These are phyloP conservation scores for Lasioglossum zephyrum DNA, from an alignment of 2,888 invertebrate species.

Conservation along the genomic window DNA sequence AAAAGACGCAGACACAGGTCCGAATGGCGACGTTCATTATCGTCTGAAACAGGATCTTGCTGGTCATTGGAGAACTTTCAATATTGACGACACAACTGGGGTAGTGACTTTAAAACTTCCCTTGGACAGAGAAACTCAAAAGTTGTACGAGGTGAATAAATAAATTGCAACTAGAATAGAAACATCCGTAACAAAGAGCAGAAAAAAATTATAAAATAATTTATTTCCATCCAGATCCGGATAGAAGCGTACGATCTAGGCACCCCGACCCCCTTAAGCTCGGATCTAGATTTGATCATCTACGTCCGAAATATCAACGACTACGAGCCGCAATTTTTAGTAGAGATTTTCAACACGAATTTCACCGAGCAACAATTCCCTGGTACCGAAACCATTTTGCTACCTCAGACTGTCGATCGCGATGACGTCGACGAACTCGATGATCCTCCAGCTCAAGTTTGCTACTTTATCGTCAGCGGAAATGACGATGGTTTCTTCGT, in stretches of 20 bases:
- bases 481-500: slow-evolving; percentile 90
- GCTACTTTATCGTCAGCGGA: slow-evolving; percentile 95
- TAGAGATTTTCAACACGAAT: slow-evolving; percentile 89
- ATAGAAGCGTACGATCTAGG: slow-evolving; percentile 96
- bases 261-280: slow-evolving; percentile 93
- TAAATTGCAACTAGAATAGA: background rate
- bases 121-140: slow-evolving; percentile 93
- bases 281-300: slow-evolving; percentile 94
- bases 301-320: slow-evolving; percentile 96
- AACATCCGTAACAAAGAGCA: background rate
- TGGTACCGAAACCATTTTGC: slow-evolving; percentile 88
- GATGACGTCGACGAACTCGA: slow-evolving; percentile 94
- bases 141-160: slow-evolving; percentile 91
- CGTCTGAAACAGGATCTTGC: slow-evolving; percentile 92
- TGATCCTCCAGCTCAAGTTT: slow-evolving; percentile 93
- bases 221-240: slow-evolving; percentile 88
- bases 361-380: slow-evolving; percentile 88
- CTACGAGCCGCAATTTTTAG: slow-evolving; percentile 93
- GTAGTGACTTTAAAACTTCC: slow-evolving; percentile 89
- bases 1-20: slow-evolving; percentile 94
- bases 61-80: slow-evolving; percentile 93
- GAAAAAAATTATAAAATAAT: background rate
- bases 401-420: slow-evolving; percentile 93
- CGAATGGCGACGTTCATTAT: slow-evolving; percentile 95
- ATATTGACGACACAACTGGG: slow-evolving; percentile 92